Evolutionary conservation across 2,888 invertebrate species (phyloP).

Genomic region (Nineta flava): DNA sequence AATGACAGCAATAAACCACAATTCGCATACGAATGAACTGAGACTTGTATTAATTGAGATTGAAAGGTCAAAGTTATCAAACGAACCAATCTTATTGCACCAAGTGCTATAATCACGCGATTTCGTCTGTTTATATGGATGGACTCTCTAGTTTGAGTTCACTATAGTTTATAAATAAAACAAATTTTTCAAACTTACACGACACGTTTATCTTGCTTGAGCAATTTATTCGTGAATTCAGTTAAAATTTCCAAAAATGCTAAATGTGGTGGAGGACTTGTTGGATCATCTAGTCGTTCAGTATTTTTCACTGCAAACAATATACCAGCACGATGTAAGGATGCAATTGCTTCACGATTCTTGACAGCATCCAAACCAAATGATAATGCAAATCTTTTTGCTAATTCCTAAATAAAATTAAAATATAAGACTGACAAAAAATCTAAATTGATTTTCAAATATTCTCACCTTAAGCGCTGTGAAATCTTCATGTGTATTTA

Average conservation of each 20-base stretch:
- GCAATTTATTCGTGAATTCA: conserved; percentile 90
- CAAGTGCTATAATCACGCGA: too few species aligned
- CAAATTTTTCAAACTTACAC: conserved; percentile 52
- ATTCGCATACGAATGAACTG: too few species aligned
- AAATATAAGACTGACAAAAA: neutral
- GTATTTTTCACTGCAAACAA: conserved; percentile 64
- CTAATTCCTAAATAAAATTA: conserved; percentile 55
- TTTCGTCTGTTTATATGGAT: too few species aligned
- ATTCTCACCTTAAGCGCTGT: conserved; percentile 65
- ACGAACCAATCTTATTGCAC: too few species aligned
- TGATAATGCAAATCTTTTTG: conserved; percentile 89
- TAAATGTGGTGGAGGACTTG: conserved; percentile 70
- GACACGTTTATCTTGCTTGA: conserved; percentile 91
- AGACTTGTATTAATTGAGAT: too few species aligned
- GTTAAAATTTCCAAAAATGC: conserved; percentile 88
- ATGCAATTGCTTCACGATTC: conserved; percentile 91
- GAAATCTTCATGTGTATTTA: conserved; percentile 52
- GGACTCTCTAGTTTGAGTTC: too few species aligned
- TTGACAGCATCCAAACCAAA: conserved; percentile 94
- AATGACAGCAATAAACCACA: too few species aligned
- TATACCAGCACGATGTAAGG: conserved; percentile 88
- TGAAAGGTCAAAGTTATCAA: too few species aligned
- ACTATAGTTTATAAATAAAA: too few species aligned
- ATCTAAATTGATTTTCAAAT: neutral
- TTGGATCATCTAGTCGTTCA: conserved; percentile 52